Evolutionary conservation across 2,113 vertebrate species (phyloP).

Genomic region (Xyrauchen texanus): DNA sequence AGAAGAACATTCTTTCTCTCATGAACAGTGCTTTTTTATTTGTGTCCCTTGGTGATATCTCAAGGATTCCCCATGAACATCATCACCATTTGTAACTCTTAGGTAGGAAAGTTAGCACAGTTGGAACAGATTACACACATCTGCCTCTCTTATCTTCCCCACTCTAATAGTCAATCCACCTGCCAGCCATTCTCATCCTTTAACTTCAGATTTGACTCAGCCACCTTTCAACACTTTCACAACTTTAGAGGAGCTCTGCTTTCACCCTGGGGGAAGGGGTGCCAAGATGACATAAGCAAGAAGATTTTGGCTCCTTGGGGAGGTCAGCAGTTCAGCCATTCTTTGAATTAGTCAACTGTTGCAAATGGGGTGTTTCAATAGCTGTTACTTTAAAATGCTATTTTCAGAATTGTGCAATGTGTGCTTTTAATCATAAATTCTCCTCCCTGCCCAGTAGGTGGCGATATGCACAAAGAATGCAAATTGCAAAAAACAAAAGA

Average conservation of each 20-base stretch:
- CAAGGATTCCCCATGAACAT: not conserved
- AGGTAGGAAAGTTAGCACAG: conserved; percentile 37
- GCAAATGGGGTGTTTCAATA: conserved; percentile 32
- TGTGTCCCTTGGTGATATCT: conserved; percentile 5
- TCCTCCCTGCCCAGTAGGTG: too few relatives aligned
- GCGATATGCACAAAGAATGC: too few relatives aligned
- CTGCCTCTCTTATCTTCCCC: conserved; percentile 35
- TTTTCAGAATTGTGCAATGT: conserved; percentile 20
- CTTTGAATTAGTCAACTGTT: conserved; percentile 34
- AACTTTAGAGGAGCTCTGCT: conserved; percentile 17
- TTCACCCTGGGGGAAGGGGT: not conserved
- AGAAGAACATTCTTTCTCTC: not conserved
- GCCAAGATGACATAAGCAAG: conserved; percentile 28
- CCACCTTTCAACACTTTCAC: conserved; percentile 35
- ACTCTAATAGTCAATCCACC: conserved; percentile 17
- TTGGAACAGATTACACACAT: conserved; percentile 47
- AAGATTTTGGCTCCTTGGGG: conserved; percentile 20
- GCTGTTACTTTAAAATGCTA: conserved; percentile 22
- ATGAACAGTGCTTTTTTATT: conserved; percentile 8
- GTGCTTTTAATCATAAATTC: not conserved
- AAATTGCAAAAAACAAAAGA: too few relatives aligned
- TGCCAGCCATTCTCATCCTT: conserved; percentile 31
- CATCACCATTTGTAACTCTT: conserved; percentile 12
- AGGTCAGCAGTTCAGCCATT: conserved; percentile 22
- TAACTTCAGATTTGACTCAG: conserved; percentile 12